Evolutionary conservation across 2,113 vertebrate species (phyloP), one percentile per base, ranked within the genome.

Genomic region (Nibea albiflora): DNA sequence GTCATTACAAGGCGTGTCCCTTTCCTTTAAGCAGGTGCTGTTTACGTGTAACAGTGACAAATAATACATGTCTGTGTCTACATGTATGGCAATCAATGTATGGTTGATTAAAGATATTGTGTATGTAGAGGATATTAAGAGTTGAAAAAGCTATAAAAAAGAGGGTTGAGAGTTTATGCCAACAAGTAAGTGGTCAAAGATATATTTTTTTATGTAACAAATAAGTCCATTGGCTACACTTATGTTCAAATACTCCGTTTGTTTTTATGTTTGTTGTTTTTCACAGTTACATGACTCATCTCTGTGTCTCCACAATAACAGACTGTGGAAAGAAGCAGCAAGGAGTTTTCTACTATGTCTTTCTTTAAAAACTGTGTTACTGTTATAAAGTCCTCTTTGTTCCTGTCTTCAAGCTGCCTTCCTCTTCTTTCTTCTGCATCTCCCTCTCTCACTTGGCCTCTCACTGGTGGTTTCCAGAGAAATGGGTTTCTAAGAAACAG

Each of bases 401-500:
- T 28, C 42, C 17, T 24, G 0, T 61, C 5, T 17, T 64, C 3
- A 0, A 17, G n/a, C 61, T 20, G 31, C 1, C 5, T 49, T 54
- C 56, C 22, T 46, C 19, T 16, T 58, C 6, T 31, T 26, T 16
- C 49, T 20, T 77, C n/a, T 64, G 12, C 47, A 3, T 57, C 7
- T 69, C 11, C 46, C 19, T 44, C 28, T 81, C 54, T 82, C 24
- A 24, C 61, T 52, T 11, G 0, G 26, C 35, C 70, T 60, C 54
- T 73, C n/a, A 3, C 12, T 72, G 39, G 47, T 66, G 22, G 73
- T 76, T 76, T 82, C 73, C 44, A 78, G 54, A 85, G 77, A 64
- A 52, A 83, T 60, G 16, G 61, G 65, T 85, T 83, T 78, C 72
- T 65, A 80, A 83, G 76, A 74, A 86, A 83, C 87, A 73, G 82